Percentiles rank a stretch among this genome's conserved stretches.
phyloP scores from a whole-genome alignment of 2,888 invertebrate species.

The Caradrina clavipalpis region DNA sequence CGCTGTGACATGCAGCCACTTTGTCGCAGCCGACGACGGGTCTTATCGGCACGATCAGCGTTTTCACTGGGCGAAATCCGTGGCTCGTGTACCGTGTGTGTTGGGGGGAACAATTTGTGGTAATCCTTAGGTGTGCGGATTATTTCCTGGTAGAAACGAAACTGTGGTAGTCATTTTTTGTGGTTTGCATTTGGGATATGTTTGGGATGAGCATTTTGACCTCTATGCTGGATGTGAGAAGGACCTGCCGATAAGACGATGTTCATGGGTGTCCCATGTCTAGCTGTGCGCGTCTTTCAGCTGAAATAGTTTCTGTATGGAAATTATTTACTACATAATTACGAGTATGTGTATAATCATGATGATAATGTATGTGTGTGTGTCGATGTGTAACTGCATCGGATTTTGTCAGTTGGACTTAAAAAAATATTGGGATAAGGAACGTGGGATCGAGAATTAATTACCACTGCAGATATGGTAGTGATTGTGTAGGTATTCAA shows the following conservation, averaged over 20 bases:
- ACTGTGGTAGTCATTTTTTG: not conserved
- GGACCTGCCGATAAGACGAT: too few species aligned
- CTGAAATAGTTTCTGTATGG: too few species aligned
- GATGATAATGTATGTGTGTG: too few species aligned
- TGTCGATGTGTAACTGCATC: not conserved
- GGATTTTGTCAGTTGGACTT: not conserved
- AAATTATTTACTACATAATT: too few species aligned
- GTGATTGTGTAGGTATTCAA: constrained; percentile 19
- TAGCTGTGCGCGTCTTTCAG: too few species aligned
- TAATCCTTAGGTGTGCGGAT: constrained; percentile 2
- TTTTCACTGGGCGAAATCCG: constrained; percentile 70
- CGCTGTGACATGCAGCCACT: constrained; percentile 67
- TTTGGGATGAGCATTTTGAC: too few species aligned
- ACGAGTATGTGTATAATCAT: too few species aligned
- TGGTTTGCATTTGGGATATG: too few species aligned
- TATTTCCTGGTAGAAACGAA: not conserved
- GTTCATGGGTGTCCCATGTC: too few species aligned
- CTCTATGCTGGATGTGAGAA: too few species aligned
- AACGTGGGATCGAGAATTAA: constrained; percentile 9
- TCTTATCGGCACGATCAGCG: constrained; percentile 67
- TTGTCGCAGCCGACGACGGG: constrained; percentile 68
- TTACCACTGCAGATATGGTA: constrained; percentile 10
- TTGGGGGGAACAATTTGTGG: constrained; percentile 14
- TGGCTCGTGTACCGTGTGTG: constrained; percentile 24
- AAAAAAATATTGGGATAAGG: not conserved